Base-by-base conservation (phyloP, 2,888 invertebrate species). In the Taenaris catops region DNA sequence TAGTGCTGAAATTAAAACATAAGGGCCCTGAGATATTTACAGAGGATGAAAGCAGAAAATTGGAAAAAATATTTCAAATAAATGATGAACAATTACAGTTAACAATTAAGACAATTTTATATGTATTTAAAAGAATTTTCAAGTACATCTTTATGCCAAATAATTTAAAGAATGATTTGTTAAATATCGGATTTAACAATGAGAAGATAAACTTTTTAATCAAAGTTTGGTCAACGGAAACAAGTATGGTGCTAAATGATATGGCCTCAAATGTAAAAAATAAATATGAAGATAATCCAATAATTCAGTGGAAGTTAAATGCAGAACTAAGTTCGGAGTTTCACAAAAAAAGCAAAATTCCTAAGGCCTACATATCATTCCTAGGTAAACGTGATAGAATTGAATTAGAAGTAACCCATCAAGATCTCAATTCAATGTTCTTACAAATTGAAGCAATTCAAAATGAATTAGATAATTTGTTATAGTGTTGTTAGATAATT, bases 71-170 rank as follows among this genome's bases (percentile, higher is more conserved):
- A 56, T 83, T 84, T 50, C 63, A 70, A 44, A 47, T 74, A 16
- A 62, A 66, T 37, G 63, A 68, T 48, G 74, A 72, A 19, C 61
- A 48, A 28, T 54, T 84, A 29, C 40, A 58, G 1, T 36, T 83
- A 32, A 59, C 65, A 7, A 69, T 83, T 3, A 83, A 78, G 65
- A 72, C 78, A 18, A 49, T 79, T 20, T 52, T 73, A 11, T 83
- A 75, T 49, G 46, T 84, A 34, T 70, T 70, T 21, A 83, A 73
- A 53, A 70, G 66, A 48, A 56, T 76, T 44, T 39, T 75, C 1
- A 86, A 79, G 46, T 84, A 58, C 45, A 74, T 86, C 32, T 76
- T 83, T 44, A 80, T 81, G 79, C 84, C 86, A 7, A 34, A 46
- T n/a, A 52, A 75, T 53, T 58, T 86, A 14, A 81, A 73, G 53